A percentile compares a stretch with the other conserved stretches of the same genome.
Evolutionary conservation across 2,113 vertebrate genomes (phyloP).

Genomic region (Cephalopholis sonnerati): DNA sequence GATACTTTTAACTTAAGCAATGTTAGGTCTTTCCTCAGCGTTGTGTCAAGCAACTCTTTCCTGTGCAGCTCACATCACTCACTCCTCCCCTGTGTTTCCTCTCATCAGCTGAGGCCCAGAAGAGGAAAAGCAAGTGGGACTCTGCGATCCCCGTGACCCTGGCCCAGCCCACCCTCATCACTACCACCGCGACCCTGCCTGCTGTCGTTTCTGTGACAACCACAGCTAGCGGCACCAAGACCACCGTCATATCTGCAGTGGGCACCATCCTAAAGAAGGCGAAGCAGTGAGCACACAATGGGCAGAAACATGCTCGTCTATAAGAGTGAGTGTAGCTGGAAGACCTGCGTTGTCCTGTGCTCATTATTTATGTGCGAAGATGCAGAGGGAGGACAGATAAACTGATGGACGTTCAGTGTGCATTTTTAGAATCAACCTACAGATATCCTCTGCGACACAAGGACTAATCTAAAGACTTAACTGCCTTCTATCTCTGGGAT

Average conservation of each 20-base stretch:
- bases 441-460: slow-evolving; percentile 6
- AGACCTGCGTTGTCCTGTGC: neutral
- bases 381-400: neutral
- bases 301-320: no score
- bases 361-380: neutral
- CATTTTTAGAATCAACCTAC: neutral
- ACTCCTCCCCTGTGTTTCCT: neutral
- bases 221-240: slow-evolving; percentile 97
- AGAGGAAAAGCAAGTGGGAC: slow-evolving; percentile 99
- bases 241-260: slow-evolving; percentile 97
- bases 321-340: neutral
- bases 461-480: slow-evolving; percentile 32
- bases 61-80: no score
- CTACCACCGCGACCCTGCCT: slow-evolving; percentile 93
- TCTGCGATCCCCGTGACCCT: slow-evolving; percentile 95
- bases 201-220: slow-evolving; percentile 97
- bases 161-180: slow-evolving; percentile 95
- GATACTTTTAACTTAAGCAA: no score
- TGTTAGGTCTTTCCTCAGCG: no score
- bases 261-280: slow-evolving; percentile 98
- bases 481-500: slow-evolving; percentile 56
- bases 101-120: slow-evolving; percentile 91
- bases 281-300: slow-evolving; percentile 89
- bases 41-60: no score
- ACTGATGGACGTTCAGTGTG: neutral